Base-by-base conservation (phyloP, 2,113 vertebrate species). In the Corythornis madagascariensis region DNA sequence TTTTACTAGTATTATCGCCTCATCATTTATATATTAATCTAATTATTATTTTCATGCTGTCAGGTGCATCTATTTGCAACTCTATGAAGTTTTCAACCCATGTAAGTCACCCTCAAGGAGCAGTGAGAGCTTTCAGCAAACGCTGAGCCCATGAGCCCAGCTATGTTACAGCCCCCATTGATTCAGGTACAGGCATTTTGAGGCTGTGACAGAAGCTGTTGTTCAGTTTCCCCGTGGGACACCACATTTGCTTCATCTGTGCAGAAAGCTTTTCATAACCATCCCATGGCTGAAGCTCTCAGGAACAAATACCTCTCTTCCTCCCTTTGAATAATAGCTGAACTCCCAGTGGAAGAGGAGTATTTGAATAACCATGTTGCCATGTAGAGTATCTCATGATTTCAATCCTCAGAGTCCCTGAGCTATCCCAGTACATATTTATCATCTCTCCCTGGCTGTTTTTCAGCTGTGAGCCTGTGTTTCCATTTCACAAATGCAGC, bases 351-450 rank as follows among this genome's bases (percentile, higher is more conserved):
- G 55, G 89, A 91, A 91, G 76, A 76, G 18, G 52, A 90, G 5
- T 83, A 67, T 92, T 94, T 97, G 92, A 95, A 90, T 93, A 96
- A 90, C 86, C 4, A 4, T 5, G 35, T 80, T 94, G 83, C 83
- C 70, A 47, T 83, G 60, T 80, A 90, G 65, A 83, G 47, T 76
- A 77, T 88, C 87, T 94, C 63, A 40, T 64, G 28, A 93, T 91
- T 90, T 89, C 85, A 91, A n/a, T 22, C 59, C 89, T 96, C 69
- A 50, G 55, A 88, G 70, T 82, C 91, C 47, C 89, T 50, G 75
- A 91, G 72, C 84, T 93, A 83, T 89, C 75, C 86, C 75, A 92
- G 47, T 33, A 52, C 59, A 16, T 86, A 88, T 90, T 90, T 94
- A 89, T 78, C 80, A 86, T 88, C 76, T 52, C 26, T 93, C 52